Conservation (phyloP, 2,113 vertebrate species). For the Campylorhamphus procurvoides region DNA sequence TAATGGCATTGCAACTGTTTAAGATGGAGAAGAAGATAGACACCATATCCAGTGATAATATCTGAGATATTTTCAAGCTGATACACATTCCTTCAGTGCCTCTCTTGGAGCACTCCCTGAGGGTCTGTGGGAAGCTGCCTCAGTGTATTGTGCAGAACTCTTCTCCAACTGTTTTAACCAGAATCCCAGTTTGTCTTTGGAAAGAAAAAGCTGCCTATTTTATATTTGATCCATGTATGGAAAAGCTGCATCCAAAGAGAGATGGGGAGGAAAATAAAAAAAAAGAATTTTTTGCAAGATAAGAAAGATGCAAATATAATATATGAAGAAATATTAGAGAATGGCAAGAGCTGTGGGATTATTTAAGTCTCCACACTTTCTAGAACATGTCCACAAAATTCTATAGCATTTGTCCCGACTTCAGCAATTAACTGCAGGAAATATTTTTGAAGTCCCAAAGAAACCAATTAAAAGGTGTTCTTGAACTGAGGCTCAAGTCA, state of each 20-base stretch:
- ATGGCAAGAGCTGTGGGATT: neutral
- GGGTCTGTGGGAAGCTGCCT: neutral
- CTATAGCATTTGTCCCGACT: neutral
- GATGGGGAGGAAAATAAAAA: neutral
- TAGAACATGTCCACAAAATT: neutral
- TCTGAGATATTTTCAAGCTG: neutral
- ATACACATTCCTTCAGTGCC: neutral
- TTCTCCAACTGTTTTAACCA: neutral
- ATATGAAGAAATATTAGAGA: neutral
- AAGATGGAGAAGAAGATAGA: neutral
- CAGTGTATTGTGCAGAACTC: neutral
- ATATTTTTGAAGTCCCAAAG: conserved; percentile 46
- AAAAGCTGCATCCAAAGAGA: neutral
- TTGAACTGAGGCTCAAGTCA: neutral
- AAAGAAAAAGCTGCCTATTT: neutral
- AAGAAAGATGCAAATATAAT: neutral
- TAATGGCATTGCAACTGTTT: conserved; percentile 6
- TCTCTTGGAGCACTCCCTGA: neutral
- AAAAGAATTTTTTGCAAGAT: neutral
- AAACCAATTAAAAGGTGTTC: conserved; percentile 59
- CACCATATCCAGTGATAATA: neutral
- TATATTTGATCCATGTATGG: neutral
- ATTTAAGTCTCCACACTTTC: neutral
- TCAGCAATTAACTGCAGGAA: conserved; percentile 28
- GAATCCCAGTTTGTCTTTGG: neutral